Conservation (phyloP, 2,113 vertebrate species). For the Chaetorhynchus papuensis region DNA sequence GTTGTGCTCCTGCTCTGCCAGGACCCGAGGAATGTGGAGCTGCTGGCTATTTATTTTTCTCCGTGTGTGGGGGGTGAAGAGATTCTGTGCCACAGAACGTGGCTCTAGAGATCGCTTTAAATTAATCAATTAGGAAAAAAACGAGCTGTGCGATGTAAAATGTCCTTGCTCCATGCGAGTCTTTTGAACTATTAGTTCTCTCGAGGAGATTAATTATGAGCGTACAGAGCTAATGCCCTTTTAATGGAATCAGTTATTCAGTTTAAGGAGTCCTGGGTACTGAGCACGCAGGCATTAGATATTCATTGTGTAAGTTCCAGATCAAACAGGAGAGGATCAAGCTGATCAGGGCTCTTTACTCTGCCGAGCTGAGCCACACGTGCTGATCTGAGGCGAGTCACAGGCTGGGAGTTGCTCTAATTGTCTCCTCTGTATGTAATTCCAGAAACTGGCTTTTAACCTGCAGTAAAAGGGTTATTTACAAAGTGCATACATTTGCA, state of each 20-base stretch:
- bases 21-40: rapidly evolving
- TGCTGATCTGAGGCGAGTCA: not conserved
- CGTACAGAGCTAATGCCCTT: constrained; percentile 65
- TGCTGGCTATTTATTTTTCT: not conserved
- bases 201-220: constrained; percentile 72
- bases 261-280: constrained; percentile 51
- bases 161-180: constrained; percentile 48
- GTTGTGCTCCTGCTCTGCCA: not conserved
- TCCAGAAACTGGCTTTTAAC: constrained; percentile 33
- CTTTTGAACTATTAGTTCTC: constrained; percentile 71
- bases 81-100: not conserved
- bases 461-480: constrained; percentile 33
- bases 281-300: constrained; percentile 22
- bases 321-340: constrained; percentile 45
- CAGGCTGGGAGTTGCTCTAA: not conserved
- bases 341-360: not conserved
- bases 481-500: constrained; percentile 32
- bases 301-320: constrained; percentile 54
- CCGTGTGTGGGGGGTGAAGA: not conserved
- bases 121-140: constrained; percentile 75
- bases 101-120: constrained; percentile 11
- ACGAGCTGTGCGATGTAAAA: constrained; percentile 66
- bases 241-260: constrained; percentile 74
- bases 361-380: not conserved
- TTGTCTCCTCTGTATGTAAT: constrained; percentile 9